Conservation (phyloP, 1,140 invertebrate species). For the Phymorhynchus buccinoides region DNA sequence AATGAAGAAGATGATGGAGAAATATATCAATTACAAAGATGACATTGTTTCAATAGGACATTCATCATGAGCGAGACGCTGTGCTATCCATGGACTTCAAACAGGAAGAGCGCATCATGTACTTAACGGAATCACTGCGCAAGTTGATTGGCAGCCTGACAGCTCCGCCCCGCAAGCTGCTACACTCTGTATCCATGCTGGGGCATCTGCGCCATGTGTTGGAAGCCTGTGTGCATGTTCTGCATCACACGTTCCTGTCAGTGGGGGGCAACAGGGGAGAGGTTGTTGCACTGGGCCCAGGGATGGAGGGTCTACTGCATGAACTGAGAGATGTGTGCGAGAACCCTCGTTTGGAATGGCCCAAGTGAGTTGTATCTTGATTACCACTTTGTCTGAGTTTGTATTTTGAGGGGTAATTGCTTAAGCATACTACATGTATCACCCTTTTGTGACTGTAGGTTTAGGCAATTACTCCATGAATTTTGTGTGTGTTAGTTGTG, state of each 20-base stretch:
- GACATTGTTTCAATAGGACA: too few relatives aligned
- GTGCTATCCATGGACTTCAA: not conserved
- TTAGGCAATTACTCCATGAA: too few relatives aligned
- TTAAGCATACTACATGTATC: too few relatives aligned
- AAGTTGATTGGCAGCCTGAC: not conserved
- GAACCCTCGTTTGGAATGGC: not conserved
- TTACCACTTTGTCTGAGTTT: too few relatives aligned
- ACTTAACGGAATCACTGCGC: not conserved
- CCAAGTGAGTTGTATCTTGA: constrained; percentile 10
- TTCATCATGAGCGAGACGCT: constrained; percentile 26
- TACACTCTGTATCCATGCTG: not conserved
- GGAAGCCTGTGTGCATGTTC: constrained; percentile 12
- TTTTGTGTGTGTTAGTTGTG: too few relatives aligned
- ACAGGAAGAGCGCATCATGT: not conserved
- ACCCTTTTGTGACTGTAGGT: too few relatives aligned
- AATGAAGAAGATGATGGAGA: too few relatives aligned
- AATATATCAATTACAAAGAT: too few relatives aligned
- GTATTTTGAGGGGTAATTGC: too few relatives aligned
- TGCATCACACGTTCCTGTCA: not conserved
- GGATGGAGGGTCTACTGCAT: constrained; percentile 3
- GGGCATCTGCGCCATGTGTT: constrained; percentile 11
- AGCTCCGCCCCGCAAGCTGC: not conserved
- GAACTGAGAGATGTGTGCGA: not conserved
- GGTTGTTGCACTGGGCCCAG: not conserved
- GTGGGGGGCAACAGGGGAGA: too few relatives aligned